Evolutionary conservation across 2,888 invertebrate species (phyloP), one percentile per base, ranked within the genome.

Genomic region (Polia nebulosa): DNA sequence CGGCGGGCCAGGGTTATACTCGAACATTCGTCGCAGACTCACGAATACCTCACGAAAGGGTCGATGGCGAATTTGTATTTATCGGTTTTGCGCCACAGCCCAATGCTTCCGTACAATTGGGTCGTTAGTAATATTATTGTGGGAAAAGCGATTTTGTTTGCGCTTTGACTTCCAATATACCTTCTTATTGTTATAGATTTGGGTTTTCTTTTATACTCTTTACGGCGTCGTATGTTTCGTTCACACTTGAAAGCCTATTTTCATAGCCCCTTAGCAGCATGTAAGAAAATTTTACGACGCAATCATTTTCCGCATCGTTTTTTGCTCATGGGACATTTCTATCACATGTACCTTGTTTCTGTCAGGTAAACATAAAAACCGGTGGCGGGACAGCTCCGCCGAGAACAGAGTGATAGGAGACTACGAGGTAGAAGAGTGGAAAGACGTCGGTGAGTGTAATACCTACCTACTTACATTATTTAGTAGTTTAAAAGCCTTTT

Each of bases 361-460:
- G 85, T 79, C 91, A 96, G 96, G 96, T 87, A 96, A 96, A 91
- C 95, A 96, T 85, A 96, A 95, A 91, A 96, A 96, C 88, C 96
- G 96, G 79, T 96, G 96, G 94, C 94, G 96, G 76, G 96, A 96
- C 87, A 92, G 92, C 77, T 94, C 96, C 41, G 94, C 96, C 75
- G 96, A 97, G 88, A 96, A 96, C 89, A 96, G 97, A 93, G 96
- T 96, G 81, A 94, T 96, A 79, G 96, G 96, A 81, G 97, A 97
- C 94, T 97, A 97, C 91, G 97, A 97, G 86, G 96, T 97, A 83
- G 97, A 97, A 93, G 97, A 97, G 93, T 97, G 97, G 97, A 97
- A 97, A 92, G 97, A 97, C 92, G 96, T 96, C 92, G 97, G 97
- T 97, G 89, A 96, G 96, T 88, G 51, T 55, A 41, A 58, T 62